A percentile compares a stretch with the other conserved stretches of the same genome.
Evolutionary conservation across 2,888 invertebrate genomes (phyloP).

Genomic region (Patella ulyssiponensis): DNA sequence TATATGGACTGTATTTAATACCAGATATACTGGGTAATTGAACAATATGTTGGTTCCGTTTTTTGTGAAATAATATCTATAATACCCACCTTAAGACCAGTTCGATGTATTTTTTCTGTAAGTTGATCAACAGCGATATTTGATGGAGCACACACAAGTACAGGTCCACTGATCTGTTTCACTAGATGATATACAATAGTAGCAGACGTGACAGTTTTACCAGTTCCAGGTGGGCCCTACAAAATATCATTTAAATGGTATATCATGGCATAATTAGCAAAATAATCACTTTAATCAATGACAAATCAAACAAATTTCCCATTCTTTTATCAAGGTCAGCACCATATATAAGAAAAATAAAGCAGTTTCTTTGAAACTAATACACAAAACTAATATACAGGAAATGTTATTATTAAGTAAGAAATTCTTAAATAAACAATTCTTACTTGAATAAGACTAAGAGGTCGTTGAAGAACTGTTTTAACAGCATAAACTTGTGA

Average conservation of each 20-base stretch:
- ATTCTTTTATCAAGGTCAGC: not conserved
- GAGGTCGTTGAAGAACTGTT: slow-evolving; percentile 94
- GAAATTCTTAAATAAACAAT: not conserved
- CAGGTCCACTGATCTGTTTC: slow-evolving; percentile 90
- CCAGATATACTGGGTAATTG: no score
- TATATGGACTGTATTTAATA: no score
- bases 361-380: not conserved
- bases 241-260: slow-evolving; percentile 15
- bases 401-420: not conserved
- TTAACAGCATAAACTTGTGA: slow-evolving; percentile 98
- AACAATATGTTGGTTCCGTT: no score
- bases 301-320: not conserved
- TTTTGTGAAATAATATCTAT: not conserved
- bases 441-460: slow-evolving; percentile 92
- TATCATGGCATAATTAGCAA: not conserved
- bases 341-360: not conserved
- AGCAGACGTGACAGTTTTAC: slow-evolving; percentile 99
- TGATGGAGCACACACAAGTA: slow-evolving; percentile 97
- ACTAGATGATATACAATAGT: slow-evolving; percentile 98
- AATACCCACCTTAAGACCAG: slow-evolving; percentile 84
- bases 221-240: slow-evolving; percentile 91
- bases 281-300: not conserved
- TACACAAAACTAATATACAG: not conserved
- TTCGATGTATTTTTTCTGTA: slow-evolving; percentile 97
- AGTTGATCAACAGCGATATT: slow-evolving; percentile 99